Evolutionary conservation across 1,140 invertebrate genomes (phyloP), one percentile per base, ranked within the genome.

Genomic region (Adoxophyes honmai): DNA sequence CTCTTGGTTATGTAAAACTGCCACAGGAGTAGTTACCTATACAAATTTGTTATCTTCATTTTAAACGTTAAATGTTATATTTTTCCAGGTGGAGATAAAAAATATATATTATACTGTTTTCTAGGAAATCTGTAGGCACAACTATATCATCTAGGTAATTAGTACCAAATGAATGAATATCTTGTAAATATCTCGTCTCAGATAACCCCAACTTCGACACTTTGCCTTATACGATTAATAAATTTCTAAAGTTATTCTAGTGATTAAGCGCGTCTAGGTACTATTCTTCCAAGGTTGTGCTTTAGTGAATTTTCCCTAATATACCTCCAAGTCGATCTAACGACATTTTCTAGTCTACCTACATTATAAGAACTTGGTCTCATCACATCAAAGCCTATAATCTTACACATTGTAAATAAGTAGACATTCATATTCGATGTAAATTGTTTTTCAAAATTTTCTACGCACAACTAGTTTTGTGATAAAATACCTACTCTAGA

Each of bases 271-370:
- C 80, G 62, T 84, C 73, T 85, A 88, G 83, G 62, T 88, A 88
- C 81, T 88, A 88, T 82, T 88, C 78, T 86, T 86, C 85, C 81
- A 88, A 81, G 85, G 85, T 88, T 88, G 83, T 86, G 85, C 85
- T 86, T 88, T 86, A 82, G 80, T 85, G 81, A 82, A 80, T 77
- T 86, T 84, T 75, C 73, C 78, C 60, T 61, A 70, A 66, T 75
- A 78, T 77, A 85, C 72, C 76, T 73, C 37, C 38, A 44, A 76
- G 53, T 70, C 75, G 59, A 66, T 77, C 67, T 77, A 75, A 52
- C 68, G 62, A 78, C 63, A 71, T 70, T 63, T 74, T 74, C 67
- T 51, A 37, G 35, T 51, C 55, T 57, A 36, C 34, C 44, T 52
- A 54, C 34, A 33, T 56, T 42, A 13, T 60, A 55, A 66, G 63